Base-by-base conservation (phyloP, 2,888 invertebrate genomes). In the Alsophila aescularia region DNA sequence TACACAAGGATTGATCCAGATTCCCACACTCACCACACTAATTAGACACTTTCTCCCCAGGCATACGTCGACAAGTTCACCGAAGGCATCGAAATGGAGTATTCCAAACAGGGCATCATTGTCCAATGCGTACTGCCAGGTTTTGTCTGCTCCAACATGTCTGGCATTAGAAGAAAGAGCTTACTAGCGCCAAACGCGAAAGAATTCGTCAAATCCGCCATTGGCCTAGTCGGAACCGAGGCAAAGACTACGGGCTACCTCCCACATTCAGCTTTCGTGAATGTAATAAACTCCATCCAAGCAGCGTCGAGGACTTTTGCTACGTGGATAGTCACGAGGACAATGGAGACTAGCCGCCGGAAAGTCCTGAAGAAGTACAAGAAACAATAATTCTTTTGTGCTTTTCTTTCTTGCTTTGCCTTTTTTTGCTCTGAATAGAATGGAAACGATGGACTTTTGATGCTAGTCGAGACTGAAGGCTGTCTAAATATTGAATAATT, bases 61-160 rank as follows among this genome's bases (percentile, higher is more conserved):
- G 95, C 96, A 2, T 97, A 94, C 86, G 95, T 97, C 9, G 94
- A 95, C 47, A 97, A 97, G 82, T 94, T 97, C 66, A 94, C 96
- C 5, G 94, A 94, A 43, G 96, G 97, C 69, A 84, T 97, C 18
- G 93, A 94, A 6, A 93, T 94, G 50, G 97, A 97, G 75, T 97
- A 96, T 72, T 86, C 92, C 13, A 93, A 93, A 32, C 87, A 93
- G 35, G 96, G 96, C 0, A 94, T 97, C 16, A 93, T 94, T 3
- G 91, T 97, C 4, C 98, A 98, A 87, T 95, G 96, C 75, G 92
- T 98, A 0, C 87, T 95, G 52, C 98, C 98, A 0, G 98, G 97
- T 1, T 97, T 96, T 68, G 98, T 98, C 0, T 96, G 97, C 15
- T 97, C 98, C 0, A 98, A 98, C 75, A 97, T 98, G 96, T 95